These are phyloP conservation scores for Trichogramma evanescens DNA, from an alignment of 2,888 invertebrate genomes.

Conservation along the genomic window DNA sequence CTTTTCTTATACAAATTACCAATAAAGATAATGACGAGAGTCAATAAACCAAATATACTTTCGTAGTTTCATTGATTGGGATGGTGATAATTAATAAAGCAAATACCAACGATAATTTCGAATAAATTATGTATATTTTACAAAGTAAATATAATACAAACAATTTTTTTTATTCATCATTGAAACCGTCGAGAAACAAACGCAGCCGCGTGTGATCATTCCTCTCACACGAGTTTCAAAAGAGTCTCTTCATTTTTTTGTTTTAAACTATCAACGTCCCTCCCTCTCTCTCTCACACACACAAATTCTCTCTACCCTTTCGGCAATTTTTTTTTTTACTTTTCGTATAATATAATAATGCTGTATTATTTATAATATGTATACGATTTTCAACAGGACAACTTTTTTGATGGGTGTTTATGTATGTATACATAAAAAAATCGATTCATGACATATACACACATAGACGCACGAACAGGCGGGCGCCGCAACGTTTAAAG, in stretches of 20 bases:
- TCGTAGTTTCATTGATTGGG: too few relatives aligned
- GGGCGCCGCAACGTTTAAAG: too few relatives aligned
- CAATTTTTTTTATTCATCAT: conserved; percentile 29
- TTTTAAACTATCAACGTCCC: conserved; percentile 9
- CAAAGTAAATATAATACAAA: conserved; percentile 47
- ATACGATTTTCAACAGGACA: conserved; percentile 44
- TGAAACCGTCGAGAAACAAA: too few relatives aligned
- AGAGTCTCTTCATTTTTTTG: conserved; percentile 18
- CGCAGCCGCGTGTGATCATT: too few relatives aligned
- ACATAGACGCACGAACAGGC: too few relatives aligned
- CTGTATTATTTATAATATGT: conserved; percentile 35
- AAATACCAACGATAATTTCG: conserved; percentile 19
- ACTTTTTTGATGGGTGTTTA: conserved; percentile 28
- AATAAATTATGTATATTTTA: conserved; percentile 45
- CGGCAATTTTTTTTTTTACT: neutral
- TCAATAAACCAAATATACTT: too few relatives aligned
- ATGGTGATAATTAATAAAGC: too few relatives aligned
- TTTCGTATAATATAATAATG: conserved; percentile 24
- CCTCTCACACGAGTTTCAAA: too few relatives aligned
- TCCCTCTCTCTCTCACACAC: conserved; percentile 8
- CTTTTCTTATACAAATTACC: conserved; percentile 2
- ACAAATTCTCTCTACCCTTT: neutral
- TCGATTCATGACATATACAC: too few relatives aligned
- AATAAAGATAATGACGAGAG: too few relatives aligned
- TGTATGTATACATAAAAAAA: neutral